phyloP scores from a whole-genome alignment of 2,797 vertebrate species.

The Platyrinchus mystaceus region DNA sequence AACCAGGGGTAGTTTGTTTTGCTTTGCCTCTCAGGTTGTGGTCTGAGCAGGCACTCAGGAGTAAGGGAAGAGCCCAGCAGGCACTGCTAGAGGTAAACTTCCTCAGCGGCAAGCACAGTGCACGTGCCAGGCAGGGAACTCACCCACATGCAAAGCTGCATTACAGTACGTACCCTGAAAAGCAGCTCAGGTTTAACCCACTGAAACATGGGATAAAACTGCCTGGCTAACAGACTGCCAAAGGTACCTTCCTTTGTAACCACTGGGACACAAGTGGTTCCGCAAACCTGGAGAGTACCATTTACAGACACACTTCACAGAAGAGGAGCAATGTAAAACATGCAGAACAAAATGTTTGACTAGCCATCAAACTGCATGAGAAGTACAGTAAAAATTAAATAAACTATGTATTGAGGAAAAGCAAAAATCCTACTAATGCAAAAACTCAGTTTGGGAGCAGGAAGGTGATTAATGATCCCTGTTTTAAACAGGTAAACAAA shows the following conservation, averaged over 20 bases:
- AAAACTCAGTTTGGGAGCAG: background rate
- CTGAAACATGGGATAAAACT: background rate
- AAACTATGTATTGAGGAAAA: background rate
- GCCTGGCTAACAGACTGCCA: background rate
- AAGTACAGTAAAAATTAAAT: background rate
- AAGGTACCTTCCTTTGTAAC: background rate
- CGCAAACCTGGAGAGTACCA: background rate
- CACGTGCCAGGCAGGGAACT: background rate
- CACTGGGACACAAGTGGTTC: background rate
- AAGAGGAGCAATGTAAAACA: background rate
- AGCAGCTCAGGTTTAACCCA: background rate
- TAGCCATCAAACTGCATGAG: background rate
- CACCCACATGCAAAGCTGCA: fast-evolving
- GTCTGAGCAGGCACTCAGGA: background rate
- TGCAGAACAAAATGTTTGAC: background rate
- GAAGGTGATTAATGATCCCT: background rate
- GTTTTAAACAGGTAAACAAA: background rate
- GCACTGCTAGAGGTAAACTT: background rate
- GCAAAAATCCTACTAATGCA: background rate
- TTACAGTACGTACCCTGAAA: fast-evolving
- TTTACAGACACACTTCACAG: background rate
- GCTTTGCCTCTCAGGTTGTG: background rate
- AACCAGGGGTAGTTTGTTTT: background rate
- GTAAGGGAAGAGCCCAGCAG: fast-evolving
- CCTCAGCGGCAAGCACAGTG: background rate